Conservation (phyloP, 1,140 invertebrate genomes). For the Bombus pyrosoma region DNA sequence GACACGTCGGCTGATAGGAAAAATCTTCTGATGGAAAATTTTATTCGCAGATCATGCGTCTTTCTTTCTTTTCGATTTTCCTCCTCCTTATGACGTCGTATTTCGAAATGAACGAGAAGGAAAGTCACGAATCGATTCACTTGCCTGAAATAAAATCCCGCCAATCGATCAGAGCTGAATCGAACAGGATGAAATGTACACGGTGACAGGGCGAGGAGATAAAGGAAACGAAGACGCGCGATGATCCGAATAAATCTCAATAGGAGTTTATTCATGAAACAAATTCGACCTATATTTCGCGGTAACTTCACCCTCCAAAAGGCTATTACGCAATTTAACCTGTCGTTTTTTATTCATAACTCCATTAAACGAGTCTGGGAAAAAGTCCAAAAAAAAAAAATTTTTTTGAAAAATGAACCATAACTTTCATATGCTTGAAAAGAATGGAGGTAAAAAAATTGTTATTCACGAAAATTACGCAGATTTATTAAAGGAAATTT, state of each 20-base stretch:
- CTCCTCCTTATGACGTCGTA: not conserved
- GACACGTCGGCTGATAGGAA: too few relatives aligned
- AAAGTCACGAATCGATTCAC: slow-evolving; percentile 5
- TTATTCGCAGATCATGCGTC: not conserved
- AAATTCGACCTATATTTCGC: not conserved
- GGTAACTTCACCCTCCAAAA: not conserved
- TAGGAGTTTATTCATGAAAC: not conserved
- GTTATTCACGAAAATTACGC: too few relatives aligned
- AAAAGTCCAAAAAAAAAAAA: too few relatives aligned
- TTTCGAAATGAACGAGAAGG: not conserved
- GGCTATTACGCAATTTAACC: not conserved
- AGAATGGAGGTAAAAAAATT: too few relatives aligned
- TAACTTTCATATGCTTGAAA: too few relatives aligned
- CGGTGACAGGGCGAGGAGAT: not conserved
- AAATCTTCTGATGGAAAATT: not conserved
- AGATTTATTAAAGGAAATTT: too few relatives aligned
- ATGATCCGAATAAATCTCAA: not conserved
- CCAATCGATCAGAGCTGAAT: not conserved
- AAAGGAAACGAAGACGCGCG: not conserved
- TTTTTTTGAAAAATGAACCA: too few relatives aligned
- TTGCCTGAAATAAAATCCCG: not conserved
- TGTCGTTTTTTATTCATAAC: slow-evolving; percentile 16
- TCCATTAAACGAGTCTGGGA: not conserved
- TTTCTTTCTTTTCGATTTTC: not conserved
- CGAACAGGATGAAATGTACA: too few relatives aligned